These are phyloP conservation scores for Drosophila robusta DNA, from an alignment of 2,888 invertebrate species.

Conservation along the genomic window DNA sequence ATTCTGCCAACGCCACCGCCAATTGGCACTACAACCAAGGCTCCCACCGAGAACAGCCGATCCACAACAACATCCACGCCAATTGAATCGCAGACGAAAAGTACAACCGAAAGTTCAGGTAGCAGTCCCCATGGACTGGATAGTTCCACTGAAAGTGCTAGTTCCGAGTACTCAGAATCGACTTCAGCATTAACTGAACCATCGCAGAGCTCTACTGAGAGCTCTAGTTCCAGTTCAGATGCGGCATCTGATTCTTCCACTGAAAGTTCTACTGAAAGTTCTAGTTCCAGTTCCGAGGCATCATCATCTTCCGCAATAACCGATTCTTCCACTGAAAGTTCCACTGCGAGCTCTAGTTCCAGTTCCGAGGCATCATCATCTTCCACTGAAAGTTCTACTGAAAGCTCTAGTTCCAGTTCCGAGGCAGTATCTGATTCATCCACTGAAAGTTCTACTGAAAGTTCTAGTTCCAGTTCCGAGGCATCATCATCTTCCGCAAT, in stretches of 20 bases:
- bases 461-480: too few relatives aligned
- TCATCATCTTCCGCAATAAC: too few relatives aligned
- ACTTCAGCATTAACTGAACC: neutral
- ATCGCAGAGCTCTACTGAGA: neutral
- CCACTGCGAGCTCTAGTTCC: too few relatives aligned
- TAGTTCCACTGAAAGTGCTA: neutral
- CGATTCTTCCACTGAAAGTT: too few relatives aligned
- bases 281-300: too few relatives aligned
- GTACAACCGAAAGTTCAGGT: neutral
- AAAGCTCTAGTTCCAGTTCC: neutral
- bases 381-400: too few relatives aligned
- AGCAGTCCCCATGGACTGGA: neutral
- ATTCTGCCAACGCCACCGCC: conserved; percentile 3
- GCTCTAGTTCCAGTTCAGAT: too few relatives aligned
- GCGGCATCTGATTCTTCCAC: too few relatives aligned
- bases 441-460: too few relatives aligned
- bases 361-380: too few relatives aligned
- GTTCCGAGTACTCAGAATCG: neutral
- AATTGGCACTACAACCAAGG: neutral
- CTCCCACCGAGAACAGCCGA: neutral
- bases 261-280: too few relatives aligned
- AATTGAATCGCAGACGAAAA: neutral
- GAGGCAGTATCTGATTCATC: neutral
- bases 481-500: too few relatives aligned
- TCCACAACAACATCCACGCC: neutral